Evolutionary conservation across 2,797 vertebrate genomes (phyloP).

Genomic region (Acomys russatus): DNA sequence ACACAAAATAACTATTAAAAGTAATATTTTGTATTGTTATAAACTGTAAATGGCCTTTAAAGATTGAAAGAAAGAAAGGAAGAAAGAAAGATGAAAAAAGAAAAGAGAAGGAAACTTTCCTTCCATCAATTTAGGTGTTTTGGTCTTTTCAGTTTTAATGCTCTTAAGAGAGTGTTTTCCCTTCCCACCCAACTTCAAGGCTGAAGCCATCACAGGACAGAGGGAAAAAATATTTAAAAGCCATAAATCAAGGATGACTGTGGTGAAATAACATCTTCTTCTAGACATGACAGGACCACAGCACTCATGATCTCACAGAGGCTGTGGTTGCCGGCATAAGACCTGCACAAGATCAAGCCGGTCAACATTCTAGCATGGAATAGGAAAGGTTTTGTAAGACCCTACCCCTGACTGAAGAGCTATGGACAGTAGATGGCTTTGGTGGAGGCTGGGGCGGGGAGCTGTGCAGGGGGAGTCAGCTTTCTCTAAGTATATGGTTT

Average conservation of each 20-base stretch:
- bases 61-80: background rate
- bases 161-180: background rate
- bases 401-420: background rate
- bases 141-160: background rate
- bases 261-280: background rate
- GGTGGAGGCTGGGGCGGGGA: background rate
- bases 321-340: background rate
- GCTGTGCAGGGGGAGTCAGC: background rate
- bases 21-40: background rate
- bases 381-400: background rate
- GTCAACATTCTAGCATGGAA: background rate
- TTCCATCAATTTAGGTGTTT: background rate
- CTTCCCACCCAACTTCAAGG: background rate
- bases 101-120: background rate
- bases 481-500: background rate
- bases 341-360: background rate
- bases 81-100: background rate
- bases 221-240: background rate
- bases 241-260: background rate
- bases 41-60: background rate
- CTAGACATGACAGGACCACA: background rate
- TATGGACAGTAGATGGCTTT: background rate
- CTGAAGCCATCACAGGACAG: background rate
- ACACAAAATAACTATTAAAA: background rate
- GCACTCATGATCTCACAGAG: background rate